phyloP scores from a whole-genome alignment of 1,140 invertebrate species.

The Psix sp. region DNA sequence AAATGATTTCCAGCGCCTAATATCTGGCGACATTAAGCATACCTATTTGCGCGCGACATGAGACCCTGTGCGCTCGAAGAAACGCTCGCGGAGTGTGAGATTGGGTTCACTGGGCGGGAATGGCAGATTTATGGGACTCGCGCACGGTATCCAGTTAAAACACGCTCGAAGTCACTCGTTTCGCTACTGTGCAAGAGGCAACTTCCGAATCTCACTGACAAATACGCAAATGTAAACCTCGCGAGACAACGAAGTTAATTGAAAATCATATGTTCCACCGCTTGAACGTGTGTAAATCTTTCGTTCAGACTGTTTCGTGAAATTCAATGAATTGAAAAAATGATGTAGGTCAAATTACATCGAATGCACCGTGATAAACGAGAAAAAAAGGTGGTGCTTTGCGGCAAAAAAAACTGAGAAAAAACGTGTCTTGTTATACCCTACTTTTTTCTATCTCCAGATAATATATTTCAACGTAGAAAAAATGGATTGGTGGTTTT shows the following conservation, averaged over 20 bases:
- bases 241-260: constrained; percentile 8
- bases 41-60: constrained; percentile 56
- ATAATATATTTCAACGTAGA: too few relatives aligned
- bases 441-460: too few relatives aligned
- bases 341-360: too few relatives aligned
- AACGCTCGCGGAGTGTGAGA: constrained; percentile 67
- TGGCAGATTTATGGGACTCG: constrained; percentile 71
- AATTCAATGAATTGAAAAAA: too few relatives aligned
- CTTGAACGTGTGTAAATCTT: too few relatives aligned
- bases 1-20: constrained; percentile 56
- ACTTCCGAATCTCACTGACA: constrained; percentile 44
- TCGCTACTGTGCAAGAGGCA: constrained; percentile 33
- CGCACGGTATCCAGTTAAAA: constrained; percentile 70
- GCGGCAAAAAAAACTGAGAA: too few relatives aligned
- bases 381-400: too few relatives aligned
- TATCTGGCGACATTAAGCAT: constrained; percentile 56
- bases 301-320: too few relatives aligned
- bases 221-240: constrained; percentile 31
- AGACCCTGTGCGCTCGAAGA: constrained; percentile 67
- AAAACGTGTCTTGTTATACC: too few relatives aligned
- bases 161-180: constrained; percentile 52
- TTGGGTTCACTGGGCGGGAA: constrained; percentile 65
- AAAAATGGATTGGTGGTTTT: too few relatives aligned
- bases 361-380: too few relatives aligned
- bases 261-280: too few relatives aligned